Conservation (phyloP, 2,888 invertebrate genomes). For the Drosophila neonasuta region DNA sequence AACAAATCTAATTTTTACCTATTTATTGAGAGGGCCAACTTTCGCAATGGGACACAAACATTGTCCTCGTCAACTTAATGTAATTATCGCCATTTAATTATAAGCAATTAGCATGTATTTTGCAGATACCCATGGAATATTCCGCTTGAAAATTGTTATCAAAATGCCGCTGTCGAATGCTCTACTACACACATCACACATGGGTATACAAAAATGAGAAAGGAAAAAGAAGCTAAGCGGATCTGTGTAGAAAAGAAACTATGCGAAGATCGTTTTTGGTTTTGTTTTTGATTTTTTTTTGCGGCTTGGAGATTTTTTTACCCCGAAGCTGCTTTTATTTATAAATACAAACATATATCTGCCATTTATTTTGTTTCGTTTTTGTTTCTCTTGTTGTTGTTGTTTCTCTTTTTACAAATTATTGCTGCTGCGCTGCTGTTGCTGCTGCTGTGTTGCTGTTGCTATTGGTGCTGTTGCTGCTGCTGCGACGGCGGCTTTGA, state of each 20-base stretch:
- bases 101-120: slow-evolving; percentile 24
- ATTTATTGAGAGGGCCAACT: not conserved
- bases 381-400: slow-evolving; percentile 11
- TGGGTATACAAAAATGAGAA: not conserved
- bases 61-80: slow-evolving; percentile 12
- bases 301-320: not conserved
- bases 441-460: slow-evolving; percentile 7
- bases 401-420: slow-evolving; percentile 44
- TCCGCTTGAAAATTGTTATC: slow-evolving; percentile 34
- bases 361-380: slow-evolving; percentile 23
- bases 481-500: slow-evolving; percentile 47
- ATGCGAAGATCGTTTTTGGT: slow-evolving; percentile 27
- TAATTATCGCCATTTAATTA: slow-evolving; percentile 26
- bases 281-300: no score
- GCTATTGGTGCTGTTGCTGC: slow-evolving; percentile 9
- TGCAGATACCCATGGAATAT: slow-evolving; percentile 50
- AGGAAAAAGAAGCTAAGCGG: slow-evolving; percentile 1
- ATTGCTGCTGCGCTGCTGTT: slow-evolving; percentile 37
- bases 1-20: not conserved
- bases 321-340: slow-evolving; percentile 37
- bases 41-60: not conserved
- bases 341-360: slow-evolving; percentile 33
- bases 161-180: not conserved
- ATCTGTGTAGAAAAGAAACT: slow-evolving; percentile 44
- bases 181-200: not conserved